A percentile compares a stretch with the other conserved stretches of the same genome.
phyloP scores from a whole-genome alignment of 1,140 invertebrate species.

The Pachypeltis micranthus region DNA sequence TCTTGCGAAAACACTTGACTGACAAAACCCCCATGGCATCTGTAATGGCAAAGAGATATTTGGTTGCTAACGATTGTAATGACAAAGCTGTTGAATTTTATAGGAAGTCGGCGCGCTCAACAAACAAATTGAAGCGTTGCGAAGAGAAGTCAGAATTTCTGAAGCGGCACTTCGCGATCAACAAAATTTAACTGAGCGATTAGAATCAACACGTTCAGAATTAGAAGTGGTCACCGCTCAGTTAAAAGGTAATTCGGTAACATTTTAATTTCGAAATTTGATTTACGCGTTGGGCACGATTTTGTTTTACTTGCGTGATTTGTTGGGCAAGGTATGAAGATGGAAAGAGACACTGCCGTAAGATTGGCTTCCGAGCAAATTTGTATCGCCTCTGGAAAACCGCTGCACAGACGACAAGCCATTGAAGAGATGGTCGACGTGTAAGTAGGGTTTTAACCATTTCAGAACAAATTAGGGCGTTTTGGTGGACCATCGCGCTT shows the following conservation, averaged over 20 bases:
- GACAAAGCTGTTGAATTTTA: too few species aligned
- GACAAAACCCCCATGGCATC: too few species aligned
- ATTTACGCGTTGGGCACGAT: too few species aligned
- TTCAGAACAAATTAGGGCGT: too few species aligned
- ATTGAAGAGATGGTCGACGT: not conserved
- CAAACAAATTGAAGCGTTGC: not conserved
- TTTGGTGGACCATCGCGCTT: too few species aligned
- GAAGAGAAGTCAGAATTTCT: not conserved
- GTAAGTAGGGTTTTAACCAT: too few species aligned
- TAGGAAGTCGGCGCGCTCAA: not conserved
- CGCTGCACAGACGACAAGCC: not conserved
- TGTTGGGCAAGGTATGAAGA: slow-evolving; percentile 2
- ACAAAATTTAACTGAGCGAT: not conserved
- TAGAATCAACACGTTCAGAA: not conserved
- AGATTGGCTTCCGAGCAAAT: not conserved
- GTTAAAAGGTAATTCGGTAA: not conserved
- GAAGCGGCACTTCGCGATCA: not conserved
- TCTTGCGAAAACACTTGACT: too few species aligned
- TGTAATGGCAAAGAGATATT: too few species aligned
- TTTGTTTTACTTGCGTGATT: too few species aligned
- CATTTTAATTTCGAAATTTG: too few species aligned
- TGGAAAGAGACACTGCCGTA: not conserved
- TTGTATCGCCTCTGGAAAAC: not conserved
- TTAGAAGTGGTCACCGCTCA: not conserved
- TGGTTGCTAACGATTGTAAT: too few species aligned